These are phyloP conservation scores for Epicauta chinensis DNA, from an alignment of 1,140 invertebrate genomes.

Conservation along the genomic window DNA sequence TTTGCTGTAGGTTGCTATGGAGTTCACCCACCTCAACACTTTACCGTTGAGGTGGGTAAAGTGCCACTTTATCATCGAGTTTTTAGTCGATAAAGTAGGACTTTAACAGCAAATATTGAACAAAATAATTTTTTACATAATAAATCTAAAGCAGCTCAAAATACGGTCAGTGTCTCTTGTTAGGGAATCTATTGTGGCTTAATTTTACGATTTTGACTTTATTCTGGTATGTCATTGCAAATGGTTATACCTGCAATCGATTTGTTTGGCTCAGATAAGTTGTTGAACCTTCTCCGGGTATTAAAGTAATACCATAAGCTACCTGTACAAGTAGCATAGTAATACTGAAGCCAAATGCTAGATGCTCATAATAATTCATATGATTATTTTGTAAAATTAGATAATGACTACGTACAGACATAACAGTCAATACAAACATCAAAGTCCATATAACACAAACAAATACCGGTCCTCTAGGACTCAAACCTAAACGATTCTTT, in stretches of 20 bases:
- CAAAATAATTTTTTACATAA: too few species aligned
- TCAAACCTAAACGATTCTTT: conserved; percentile 54
- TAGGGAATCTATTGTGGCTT: too few species aligned
- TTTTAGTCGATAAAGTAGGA: too few species aligned
- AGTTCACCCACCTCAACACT: too few species aligned
- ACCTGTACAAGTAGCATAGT: conserved; percentile 48
- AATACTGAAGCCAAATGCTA: conserved; percentile 45
- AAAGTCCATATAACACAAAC: conserved; percentile 60
- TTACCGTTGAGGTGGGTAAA: too few species aligned
- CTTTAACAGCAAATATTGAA: too few species aligned
- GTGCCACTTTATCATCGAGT: too few species aligned
- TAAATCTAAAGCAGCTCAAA: too few species aligned
- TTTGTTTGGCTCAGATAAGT: conserved; percentile 21
- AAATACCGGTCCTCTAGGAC: conserved; percentile 62
- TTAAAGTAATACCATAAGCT: conserved; percentile 55
- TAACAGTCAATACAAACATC: conserved; percentile 53
- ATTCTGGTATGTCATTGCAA: too few species aligned
- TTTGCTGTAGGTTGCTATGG: too few species aligned
- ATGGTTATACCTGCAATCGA: neutral
- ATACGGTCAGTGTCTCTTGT: too few species aligned
- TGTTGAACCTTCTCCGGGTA: conserved; percentile 47
- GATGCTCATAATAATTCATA: conserved; percentile 42
- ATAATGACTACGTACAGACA: conserved; percentile 47
- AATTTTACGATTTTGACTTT: too few species aligned
- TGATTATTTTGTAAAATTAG: conserved; percentile 25